Conservation (phyloP, 2,888 invertebrate genomes). For the Latrodectus hesperus region DNA sequence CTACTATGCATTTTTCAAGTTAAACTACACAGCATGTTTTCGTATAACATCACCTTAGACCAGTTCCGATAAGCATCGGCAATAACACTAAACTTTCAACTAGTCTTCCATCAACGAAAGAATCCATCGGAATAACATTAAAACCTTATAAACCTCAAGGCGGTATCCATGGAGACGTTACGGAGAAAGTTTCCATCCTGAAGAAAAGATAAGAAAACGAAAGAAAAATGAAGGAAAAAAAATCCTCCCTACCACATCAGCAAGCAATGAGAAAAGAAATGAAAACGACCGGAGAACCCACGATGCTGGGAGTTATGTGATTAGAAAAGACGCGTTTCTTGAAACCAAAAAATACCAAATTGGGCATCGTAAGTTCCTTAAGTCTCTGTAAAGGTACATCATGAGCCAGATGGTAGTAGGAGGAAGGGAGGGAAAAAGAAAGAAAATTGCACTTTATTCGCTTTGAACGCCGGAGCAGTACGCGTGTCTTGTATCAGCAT, state of each 20-base stretch:
- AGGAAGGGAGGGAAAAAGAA: not conserved
- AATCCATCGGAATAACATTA: conserved; percentile 23
- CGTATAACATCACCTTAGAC: not conserved
- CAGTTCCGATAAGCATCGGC: not conserved
- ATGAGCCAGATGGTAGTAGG: conserved; percentile 11
- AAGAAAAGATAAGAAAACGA: conserved; percentile 29
- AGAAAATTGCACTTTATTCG: conserved; percentile 26
- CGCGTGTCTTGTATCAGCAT: conserved; percentile 20
- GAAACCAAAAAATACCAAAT: conserved; percentile 22
- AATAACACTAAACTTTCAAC: not conserved
- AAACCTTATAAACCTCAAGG: conserved; percentile 38
- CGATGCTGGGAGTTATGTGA: conserved; percentile 35
- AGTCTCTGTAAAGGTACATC: conserved; percentile 12
- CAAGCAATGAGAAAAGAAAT: conserved; percentile 35
- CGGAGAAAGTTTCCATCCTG: conserved; percentile 14
- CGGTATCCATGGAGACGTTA: conserved; percentile 32
- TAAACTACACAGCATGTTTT: too few species aligned
- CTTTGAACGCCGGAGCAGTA: not conserved
- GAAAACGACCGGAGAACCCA: conserved; percentile 38
- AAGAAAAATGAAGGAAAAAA: conserved; percentile 15
- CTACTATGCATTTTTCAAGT: too few species aligned
- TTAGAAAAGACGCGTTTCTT: conserved; percentile 32
- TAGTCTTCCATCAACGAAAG: not conserved
- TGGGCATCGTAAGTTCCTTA: conserved; percentile 19
- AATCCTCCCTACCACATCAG: conserved; percentile 16